phyloP scores from a whole-genome alignment of 2,113 vertebrate genomes.

The Rattus rattus region DNA sequence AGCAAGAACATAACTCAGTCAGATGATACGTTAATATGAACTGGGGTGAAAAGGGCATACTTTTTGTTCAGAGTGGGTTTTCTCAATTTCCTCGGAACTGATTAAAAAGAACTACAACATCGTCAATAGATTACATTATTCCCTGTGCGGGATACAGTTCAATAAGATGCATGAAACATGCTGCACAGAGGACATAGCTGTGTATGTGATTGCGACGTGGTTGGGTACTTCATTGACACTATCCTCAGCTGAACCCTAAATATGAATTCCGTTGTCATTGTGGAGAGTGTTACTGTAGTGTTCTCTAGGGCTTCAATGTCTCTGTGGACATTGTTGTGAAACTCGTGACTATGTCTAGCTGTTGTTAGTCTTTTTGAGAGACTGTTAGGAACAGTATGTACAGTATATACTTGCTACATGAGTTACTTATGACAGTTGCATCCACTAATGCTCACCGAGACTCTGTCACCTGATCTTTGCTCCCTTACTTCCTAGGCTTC shows the following conservation, averaged over 20 bases:
- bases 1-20: conserved; percentile 67
- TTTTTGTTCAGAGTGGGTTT: conserved; percentile 73
- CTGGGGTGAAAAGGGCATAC: conserved; percentile 72
- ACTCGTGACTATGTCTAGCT: conserved; percentile 91
- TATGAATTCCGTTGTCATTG: conserved; percentile 89
- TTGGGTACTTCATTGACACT: conserved; percentile 88
- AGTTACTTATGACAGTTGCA: conserved; percentile 87
- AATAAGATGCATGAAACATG: conserved; percentile 88
- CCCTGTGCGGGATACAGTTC: conserved; percentile 80
- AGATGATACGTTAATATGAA: conserved; percentile 73
- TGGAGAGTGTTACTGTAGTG: conserved; percentile 92
- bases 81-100: conserved; percentile 82
- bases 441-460: conserved; percentile 88
- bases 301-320: conserved; percentile 92
- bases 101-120: conserved; percentile 66
- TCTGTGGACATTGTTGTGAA: conserved; percentile 91
- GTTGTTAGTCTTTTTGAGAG: conserved; percentile 90
- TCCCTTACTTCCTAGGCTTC: conserved; percentile 84
- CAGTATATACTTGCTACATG: conserved; percentile 88
- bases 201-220: conserved; percentile 85
- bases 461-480: conserved; percentile 85
- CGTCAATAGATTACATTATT: conserved; percentile 74
- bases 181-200: conserved; percentile 85
- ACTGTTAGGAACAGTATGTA: conserved; percentile 90
- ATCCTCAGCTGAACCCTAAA: conserved; percentile 87